These are phyloP conservation scores for Onychomys torridus DNA, from an alignment of 2,797 vertebrate genomes.

Conservation along the genomic window DNA sequence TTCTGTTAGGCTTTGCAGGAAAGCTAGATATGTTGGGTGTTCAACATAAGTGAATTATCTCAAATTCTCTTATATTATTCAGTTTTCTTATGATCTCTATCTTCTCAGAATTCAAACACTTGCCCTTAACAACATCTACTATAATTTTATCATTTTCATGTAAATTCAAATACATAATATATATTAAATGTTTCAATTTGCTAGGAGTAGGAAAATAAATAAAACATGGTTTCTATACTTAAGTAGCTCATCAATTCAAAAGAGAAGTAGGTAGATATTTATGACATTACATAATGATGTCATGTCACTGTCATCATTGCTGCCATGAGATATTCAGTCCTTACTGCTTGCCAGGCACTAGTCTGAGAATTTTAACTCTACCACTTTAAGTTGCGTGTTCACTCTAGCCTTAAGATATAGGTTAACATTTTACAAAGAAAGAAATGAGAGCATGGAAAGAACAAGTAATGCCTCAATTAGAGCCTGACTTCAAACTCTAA, in stretches of 20 bases:
- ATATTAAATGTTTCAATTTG: conserved; percentile 54
- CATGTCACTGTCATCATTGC: neutral
- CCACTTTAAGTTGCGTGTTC: conserved; percentile 7
- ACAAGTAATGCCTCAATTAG: neutral
- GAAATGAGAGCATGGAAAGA: neutral
- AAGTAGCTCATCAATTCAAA: conserved; percentile 21
- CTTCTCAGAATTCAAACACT: conserved; percentile 59
- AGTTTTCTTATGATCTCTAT: conserved; percentile 30
- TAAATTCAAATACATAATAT: neutral
- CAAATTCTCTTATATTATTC: neutral
- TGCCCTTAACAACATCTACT: conserved; percentile 30
- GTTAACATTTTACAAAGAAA: conserved; percentile 2
- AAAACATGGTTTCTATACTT: conserved; percentile 36
- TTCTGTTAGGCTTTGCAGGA: neutral
- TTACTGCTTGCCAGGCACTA: neutral
- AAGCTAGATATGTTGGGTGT: conserved; percentile 9
- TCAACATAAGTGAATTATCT: conserved; percentile 34
- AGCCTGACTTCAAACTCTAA: neutral
- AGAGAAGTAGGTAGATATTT: neutral
- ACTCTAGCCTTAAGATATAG: neutral
- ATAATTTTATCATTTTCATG: conserved; percentile 19
- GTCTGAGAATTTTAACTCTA: conserved; percentile 19
- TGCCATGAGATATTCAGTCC: neutral
- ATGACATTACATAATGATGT: neutral
- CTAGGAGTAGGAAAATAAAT: neutral